phyloP scores from a whole-genome alignment of 2,797 vertebrate species.

The Cetoscarus ocellatus region DNA sequence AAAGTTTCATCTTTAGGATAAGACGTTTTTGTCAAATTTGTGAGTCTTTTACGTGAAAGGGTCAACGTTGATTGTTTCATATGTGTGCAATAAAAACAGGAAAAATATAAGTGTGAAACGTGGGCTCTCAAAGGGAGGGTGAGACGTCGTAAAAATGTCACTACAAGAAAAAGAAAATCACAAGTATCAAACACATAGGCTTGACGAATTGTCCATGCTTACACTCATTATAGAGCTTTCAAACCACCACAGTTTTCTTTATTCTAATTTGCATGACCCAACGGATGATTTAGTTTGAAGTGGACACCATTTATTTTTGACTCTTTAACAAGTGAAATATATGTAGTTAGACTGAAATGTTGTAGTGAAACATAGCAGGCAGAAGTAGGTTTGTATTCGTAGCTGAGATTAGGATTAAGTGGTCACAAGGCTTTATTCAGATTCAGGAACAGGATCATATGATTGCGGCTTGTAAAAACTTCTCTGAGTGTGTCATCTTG shows the following conservation, averaged over 20 bases:
- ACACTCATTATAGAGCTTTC: no score
- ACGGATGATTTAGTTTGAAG: background rate
- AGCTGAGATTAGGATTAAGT: conserved; percentile 4
- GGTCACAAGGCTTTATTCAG: conserved; percentile 1
- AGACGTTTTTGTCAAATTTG: no score
- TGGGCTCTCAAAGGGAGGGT: no score
- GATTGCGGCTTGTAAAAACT: conserved; percentile 17
- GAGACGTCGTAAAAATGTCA: background rate
- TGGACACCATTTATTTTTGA: background rate
- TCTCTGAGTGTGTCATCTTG: background rate
- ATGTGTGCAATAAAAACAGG: no score
- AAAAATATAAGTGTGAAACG: no score
- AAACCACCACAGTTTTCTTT: background rate
- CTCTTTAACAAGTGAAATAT: background rate
- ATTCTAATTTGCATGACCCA: background rate
- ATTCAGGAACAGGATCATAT: conserved; percentile 51
- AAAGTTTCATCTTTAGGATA: no score
- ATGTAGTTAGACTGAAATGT: background rate
- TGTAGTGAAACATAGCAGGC: background rate
- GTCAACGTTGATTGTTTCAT: background rate
- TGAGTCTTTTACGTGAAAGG: background rate
- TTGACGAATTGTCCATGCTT: no score
- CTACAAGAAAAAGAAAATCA: background rate
- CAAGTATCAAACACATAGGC: no score
- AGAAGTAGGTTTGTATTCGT: background rate